A percentile compares a stretch with the other conserved stretches of the same genome.
phyloP scores from a whole-genome alignment of 2,113 vertebrate genomes.

The Trinectes maculatus region DNA sequence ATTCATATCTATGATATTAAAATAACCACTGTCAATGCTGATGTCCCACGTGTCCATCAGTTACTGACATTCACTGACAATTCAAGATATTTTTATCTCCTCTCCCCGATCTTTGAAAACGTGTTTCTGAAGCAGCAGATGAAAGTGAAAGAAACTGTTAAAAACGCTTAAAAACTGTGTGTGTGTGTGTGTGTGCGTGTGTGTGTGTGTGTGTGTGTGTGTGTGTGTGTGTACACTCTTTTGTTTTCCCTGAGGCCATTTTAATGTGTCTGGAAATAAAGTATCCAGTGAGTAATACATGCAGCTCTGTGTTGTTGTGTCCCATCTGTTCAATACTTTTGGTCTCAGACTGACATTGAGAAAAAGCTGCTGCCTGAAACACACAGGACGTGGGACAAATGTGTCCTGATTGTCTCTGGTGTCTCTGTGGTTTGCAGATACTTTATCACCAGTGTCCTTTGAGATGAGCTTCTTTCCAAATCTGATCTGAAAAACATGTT shows the following conservation, averaged over 20 bases:
- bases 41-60: background rate
- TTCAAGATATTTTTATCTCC: no score
- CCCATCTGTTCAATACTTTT: slow-evolving; percentile 9
- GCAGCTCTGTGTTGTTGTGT: background rate
- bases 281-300: slow-evolving; percentile 22
- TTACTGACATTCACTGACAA: background rate
- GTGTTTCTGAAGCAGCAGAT: background rate
- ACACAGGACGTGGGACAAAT: background rate
- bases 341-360: background rate
- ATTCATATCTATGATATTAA: no score
- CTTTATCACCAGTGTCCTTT: no score
- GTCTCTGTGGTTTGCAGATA: background rate
- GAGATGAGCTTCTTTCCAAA: no score
- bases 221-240: background rate
- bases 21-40: background rate
- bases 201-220: background rate
- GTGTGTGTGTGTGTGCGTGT: background rate
- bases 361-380: background rate
- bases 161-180: background rate
- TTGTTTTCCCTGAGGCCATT: slow-evolving; percentile 21
- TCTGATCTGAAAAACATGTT: no score
- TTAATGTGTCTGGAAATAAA: background rate
- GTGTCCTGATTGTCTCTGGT: background rate
- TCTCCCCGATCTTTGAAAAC: background rate
- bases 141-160: background rate